phyloP scores from a whole-genome alignment of 1,140 invertebrate genomes.

The Diploscapter pachys region DNA sequence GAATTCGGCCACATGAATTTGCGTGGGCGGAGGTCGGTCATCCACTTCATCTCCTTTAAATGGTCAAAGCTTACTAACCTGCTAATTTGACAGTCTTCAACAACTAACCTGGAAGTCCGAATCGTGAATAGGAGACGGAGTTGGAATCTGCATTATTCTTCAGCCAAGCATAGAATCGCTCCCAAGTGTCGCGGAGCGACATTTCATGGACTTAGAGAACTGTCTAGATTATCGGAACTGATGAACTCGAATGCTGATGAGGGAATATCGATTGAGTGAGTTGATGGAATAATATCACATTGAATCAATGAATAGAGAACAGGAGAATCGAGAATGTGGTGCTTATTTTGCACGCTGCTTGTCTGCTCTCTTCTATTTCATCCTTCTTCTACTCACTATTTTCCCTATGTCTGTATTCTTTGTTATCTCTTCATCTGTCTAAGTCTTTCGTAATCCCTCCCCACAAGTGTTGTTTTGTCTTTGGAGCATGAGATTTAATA shows the following conservation, averaged over 20 bases:
- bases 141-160: conserved; percentile 19
- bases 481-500: no score
- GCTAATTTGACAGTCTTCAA: no score
- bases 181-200: neutral
- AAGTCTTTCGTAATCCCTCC: no score
- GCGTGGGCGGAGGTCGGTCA: conserved; percentile 48
- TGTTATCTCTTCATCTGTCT: no score
- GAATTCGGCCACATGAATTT: conserved; percentile 49
- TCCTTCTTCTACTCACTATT: no score
- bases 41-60: conserved; percentile 37
- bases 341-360: neutral
- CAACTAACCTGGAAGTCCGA: conserved; percentile 27
- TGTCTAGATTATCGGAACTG: neutral
- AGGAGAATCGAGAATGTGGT: neutral
- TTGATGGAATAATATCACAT: neutral
- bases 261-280: neutral
- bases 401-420: no score
- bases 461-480: no score
- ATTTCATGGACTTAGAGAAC: neutral
- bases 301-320: neutral
- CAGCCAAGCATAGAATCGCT: conserved; percentile 19
- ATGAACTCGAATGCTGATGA: neutral
- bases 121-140: conserved; percentile 29
- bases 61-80: no score
- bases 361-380: no score